Evolutionary conservation across 1,140 invertebrate species (phyloP).

Genomic region (Aphelenchoides besseyi): DNA sequence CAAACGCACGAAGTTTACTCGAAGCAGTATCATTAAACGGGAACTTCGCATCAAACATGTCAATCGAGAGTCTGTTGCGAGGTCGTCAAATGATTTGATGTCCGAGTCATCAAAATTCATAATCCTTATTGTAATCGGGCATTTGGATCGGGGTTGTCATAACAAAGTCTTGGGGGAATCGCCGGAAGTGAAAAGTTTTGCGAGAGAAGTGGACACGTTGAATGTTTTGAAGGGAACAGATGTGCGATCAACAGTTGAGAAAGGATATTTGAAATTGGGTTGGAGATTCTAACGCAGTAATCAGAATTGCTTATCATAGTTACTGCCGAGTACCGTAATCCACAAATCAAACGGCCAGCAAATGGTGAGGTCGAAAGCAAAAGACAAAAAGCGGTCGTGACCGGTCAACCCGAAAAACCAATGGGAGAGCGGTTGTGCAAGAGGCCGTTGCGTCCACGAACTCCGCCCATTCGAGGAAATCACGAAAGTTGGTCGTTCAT

Average conservation of each 20-base stretch:
- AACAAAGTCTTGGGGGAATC: neutral
- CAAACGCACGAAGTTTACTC: neutral
- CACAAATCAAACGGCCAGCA: neutral
- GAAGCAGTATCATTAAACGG: neutral
- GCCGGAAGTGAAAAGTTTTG: neutral
- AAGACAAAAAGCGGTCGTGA: no score
- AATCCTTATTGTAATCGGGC: neutral
- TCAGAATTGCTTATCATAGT: no score
- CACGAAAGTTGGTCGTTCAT: no score
- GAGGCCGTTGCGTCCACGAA: neutral
- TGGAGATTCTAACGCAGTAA: no score
- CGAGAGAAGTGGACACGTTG: neutral
- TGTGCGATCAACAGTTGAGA: neutral
- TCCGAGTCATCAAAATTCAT: neutral
- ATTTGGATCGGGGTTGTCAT: neutral
- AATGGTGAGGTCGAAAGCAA: neutral
- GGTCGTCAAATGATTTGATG: neutral
- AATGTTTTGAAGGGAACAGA: no score
- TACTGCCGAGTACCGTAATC: no score
- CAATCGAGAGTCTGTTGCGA: neutral
- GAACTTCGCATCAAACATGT: neutral
- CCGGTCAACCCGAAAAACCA: conserved; percentile 10
- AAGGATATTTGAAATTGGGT: no score
- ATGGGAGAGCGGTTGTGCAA: neutral
- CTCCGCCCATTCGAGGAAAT: no score